A percentile compares a stretch with the other conserved stretches of the same genome.
phyloP scores from a whole-genome alignment of 2,113 vertebrate species.

The Lepisosteus osseus region DNA sequence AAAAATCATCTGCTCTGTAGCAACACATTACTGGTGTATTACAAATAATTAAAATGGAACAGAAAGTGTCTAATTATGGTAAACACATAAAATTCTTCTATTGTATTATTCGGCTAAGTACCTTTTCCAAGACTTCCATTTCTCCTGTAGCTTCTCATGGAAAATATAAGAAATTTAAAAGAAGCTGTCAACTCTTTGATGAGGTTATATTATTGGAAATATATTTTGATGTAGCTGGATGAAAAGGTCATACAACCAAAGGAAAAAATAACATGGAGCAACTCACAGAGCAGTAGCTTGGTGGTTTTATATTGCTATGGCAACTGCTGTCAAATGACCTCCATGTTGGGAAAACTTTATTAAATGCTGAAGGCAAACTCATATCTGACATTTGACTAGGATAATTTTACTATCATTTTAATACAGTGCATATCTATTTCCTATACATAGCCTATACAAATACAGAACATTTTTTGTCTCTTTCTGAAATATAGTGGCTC shows the following conservation, averaged over 20 bases:
- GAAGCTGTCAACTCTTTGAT: slow-evolving; percentile 55
- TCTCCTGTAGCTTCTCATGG: slow-evolving; percentile 10
- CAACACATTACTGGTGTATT: too few species aligned
- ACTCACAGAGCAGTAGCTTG: neutral
- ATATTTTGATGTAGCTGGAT: neutral
- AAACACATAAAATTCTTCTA: too few species aligned
- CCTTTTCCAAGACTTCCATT: neutral
- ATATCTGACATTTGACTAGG: slow-evolving; percentile 1
- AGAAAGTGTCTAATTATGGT: too few species aligned
- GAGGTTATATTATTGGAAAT: slow-evolving; percentile 10
- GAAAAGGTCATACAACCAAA: slow-evolving; percentile 11
- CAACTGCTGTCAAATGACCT: neutral
- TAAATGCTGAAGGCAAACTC: slow-evolving; percentile 3
- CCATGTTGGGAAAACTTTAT: neutral
- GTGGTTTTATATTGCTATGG: neutral
- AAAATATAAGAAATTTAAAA: slow-evolving; percentile 65
- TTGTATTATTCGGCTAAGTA: neutral
- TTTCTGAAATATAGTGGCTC: too few species aligned
- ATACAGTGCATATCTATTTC: too few species aligned
- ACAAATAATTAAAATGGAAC: too few species aligned
- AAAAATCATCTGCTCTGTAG: too few species aligned
- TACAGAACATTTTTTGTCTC: too few species aligned
- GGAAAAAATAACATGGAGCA: slow-evolving; percentile 3
- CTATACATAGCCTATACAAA: too few species aligned
- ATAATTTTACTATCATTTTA: too few species aligned